A percentile compares a stretch with the other conserved stretches of the same genome.
These are phyloP conservation scores for Umimayanthus chanpuru DNA, from an alignment of 92 coral and sea anemone species.

Conservation along the genomic window DNA sequence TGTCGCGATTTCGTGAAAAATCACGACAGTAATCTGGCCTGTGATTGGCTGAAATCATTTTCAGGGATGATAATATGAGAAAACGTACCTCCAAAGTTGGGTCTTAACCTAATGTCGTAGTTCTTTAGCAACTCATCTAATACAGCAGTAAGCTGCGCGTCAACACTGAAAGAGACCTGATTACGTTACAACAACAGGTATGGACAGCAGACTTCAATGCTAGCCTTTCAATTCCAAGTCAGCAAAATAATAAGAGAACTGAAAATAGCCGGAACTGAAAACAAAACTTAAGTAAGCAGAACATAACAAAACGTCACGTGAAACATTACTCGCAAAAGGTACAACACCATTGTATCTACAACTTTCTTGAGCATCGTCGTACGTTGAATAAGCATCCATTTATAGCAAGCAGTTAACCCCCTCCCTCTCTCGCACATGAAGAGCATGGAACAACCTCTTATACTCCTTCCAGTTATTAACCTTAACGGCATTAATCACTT, in stretches of 20 bases:
- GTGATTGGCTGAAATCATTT: too few species aligned
- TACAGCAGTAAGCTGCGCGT: slow-evolving; percentile 44
- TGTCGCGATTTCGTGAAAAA: too few species aligned
- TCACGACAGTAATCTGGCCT: too few species aligned
- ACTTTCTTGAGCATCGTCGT: not conserved
- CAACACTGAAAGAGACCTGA: not conserved
- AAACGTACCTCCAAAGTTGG: slow-evolving; percentile 85
- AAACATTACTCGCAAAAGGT: too few species aligned
- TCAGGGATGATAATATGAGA: too few species aligned
- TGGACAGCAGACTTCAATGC: not conserved
- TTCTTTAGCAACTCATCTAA: slow-evolving; percentile 70
- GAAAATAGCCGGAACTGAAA: not conserved
- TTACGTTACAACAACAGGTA: not conserved
- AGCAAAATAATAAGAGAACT: too few species aligned
- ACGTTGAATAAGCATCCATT: not conserved
- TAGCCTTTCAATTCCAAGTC: not conserved
- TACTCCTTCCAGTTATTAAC: not conserved
- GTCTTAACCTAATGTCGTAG: slow-evolving; percentile 85
- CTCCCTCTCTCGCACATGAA: too few species aligned
- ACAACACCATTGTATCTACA: not conserved
- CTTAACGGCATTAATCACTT: not conserved
- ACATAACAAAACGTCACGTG: too few species aligned
- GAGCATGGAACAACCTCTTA: not conserved
- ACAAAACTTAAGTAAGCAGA: too few species aligned
- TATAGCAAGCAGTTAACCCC: too few species aligned